These are phyloP conservation scores for Laupala kohalensis DNA, from an alignment of 1,140 invertebrate genomes.

Conservation along the genomic window DNA sequence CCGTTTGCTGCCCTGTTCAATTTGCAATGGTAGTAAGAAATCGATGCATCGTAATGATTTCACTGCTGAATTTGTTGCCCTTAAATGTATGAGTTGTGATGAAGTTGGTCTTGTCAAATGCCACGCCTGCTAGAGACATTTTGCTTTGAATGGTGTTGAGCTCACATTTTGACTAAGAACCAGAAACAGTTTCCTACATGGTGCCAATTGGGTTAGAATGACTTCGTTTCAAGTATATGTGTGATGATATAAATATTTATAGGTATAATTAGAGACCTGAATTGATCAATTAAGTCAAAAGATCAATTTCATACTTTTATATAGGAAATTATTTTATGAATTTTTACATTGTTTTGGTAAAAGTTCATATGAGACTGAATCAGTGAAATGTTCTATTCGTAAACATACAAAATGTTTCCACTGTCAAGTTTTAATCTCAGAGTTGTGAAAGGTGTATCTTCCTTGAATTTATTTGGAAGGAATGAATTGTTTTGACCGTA, in stretches of 20 bases:
- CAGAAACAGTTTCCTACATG: not conserved
- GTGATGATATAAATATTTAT: not conserved
- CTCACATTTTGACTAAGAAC: not conserved
- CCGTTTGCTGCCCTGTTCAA: constrained; percentile 70
- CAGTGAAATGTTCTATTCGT: too few relatives aligned
- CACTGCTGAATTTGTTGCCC: constrained; percentile 79
- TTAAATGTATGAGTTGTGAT: constrained; percentile 95
- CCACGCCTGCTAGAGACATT: constrained; percentile 45
- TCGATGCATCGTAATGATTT: constrained; percentile 87
- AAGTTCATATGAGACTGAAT: too few relatives aligned
- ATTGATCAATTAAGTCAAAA: not conserved
- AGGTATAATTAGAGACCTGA: not conserved
- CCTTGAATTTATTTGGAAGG: too few relatives aligned
- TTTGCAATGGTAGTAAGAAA: constrained; percentile 91
- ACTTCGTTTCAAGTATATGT: not conserved
- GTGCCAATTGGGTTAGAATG: not conserved
- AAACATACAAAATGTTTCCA: too few relatives aligned
- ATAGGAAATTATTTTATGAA: not conserved
- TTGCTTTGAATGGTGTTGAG: not conserved
- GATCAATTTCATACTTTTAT: not conserved
- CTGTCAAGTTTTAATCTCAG: too few relatives aligned
- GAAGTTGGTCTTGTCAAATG: constrained; percentile 84
- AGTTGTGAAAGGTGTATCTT: too few relatives aligned
- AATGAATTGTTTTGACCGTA: too few relatives aligned
- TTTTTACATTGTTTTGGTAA: too few relatives aligned